These are phyloP conservation scores for Pseudomugil gertrudae DNA, from an alignment of 2,797 vertebrate genomes.

Conservation along the genomic window DNA sequence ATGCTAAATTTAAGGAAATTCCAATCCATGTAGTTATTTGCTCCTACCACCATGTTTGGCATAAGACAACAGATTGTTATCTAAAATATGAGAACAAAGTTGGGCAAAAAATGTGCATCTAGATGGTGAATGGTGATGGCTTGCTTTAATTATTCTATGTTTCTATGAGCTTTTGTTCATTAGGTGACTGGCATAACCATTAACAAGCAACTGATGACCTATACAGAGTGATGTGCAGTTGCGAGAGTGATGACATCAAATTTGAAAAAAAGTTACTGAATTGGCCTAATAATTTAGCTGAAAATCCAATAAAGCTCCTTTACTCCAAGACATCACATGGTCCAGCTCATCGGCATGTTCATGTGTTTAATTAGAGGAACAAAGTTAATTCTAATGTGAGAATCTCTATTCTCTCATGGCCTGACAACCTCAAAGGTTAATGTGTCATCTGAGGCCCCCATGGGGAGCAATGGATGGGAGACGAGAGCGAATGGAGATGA, in stretches of 20 bases:
- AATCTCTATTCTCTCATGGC: slow-evolving; percentile 68
- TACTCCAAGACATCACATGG: slow-evolving; percentile 21
- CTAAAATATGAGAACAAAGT: slow-evolving; percentile 3
- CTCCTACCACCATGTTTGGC: background rate
- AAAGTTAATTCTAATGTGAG: slow-evolving; percentile 76
- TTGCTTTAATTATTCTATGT: slow-evolving; percentile 7
- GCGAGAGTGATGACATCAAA: slow-evolving; percentile 51
- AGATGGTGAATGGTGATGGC: background rate
- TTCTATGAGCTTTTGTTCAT: slow-evolving; percentile 18
- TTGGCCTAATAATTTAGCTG: slow-evolving; percentile 38
- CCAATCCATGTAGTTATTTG: slow-evolving; percentile 11
- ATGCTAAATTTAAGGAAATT: slow-evolving; percentile 40
- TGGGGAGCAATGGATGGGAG: slow-evolving; percentile 60
- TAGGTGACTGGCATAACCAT: slow-evolving; percentile 62
- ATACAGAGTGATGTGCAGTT: slow-evolving; percentile 31
- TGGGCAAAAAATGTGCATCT: slow-evolving; percentile 4
- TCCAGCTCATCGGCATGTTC: slow-evolving; percentile 46
- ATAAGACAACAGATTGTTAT: background rate
- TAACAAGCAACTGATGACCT: slow-evolving; percentile 55
- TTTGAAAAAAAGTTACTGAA: slow-evolving; percentile 28
- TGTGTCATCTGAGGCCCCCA: slow-evolving; percentile 66
- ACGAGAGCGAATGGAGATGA: slow-evolving; percentile 39
- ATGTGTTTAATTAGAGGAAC: slow-evolving; percentile 77
- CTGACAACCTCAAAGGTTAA: slow-evolving; percentile 82
- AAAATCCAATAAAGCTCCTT: slow-evolving; percentile 45